A percentile compares a stretch with the other conserved stretches of the same genome.
Conservation (phyloP, 2,888 invertebrate genomes). For the Melolontha melolontha region DNA sequence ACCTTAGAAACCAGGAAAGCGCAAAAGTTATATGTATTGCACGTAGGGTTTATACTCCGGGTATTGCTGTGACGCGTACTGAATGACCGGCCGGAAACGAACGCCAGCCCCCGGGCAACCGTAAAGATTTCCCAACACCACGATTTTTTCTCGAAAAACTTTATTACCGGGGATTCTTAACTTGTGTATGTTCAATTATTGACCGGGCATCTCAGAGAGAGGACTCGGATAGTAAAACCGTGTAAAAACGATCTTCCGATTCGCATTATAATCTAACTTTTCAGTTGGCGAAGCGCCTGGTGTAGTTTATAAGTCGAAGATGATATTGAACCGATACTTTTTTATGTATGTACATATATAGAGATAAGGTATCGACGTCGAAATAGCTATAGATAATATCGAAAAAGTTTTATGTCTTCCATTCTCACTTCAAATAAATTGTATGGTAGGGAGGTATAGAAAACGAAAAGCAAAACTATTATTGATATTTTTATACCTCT, state of each 20-base stretch:
- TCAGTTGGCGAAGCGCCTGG: constrained; percentile 1
- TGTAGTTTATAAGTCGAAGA: neutral
- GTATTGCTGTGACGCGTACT: constrained; percentile 53
- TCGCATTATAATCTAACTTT: constrained; percentile 29
- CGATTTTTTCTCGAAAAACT: constrained; percentile 48
- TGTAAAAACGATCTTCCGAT: constrained; percentile 27
- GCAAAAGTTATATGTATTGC: constrained; percentile 52
- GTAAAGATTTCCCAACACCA: constrained; percentile 55
- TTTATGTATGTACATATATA: neutral
- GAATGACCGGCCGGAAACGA: constrained; percentile 55
- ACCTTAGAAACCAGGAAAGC: no score
- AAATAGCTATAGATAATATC: no score
- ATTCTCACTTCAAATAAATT: no score
- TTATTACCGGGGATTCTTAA: constrained; percentile 52
- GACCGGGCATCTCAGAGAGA: constrained; percentile 30
- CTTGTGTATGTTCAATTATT: constrained; percentile 49
- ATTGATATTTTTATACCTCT: no score
- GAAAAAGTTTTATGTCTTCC: no score
- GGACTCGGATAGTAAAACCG: constrained; percentile 6
- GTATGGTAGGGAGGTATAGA: no score
- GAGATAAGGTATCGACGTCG: no score
- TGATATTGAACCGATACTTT: neutral
- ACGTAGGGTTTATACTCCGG: constrained; percentile 53
- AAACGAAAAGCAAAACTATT: no score
- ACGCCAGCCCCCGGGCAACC: constrained; percentile 51